Conservation (phyloP, 2,797 vertebrate genomes). For the Pangasius sanitwongsei region DNA sequence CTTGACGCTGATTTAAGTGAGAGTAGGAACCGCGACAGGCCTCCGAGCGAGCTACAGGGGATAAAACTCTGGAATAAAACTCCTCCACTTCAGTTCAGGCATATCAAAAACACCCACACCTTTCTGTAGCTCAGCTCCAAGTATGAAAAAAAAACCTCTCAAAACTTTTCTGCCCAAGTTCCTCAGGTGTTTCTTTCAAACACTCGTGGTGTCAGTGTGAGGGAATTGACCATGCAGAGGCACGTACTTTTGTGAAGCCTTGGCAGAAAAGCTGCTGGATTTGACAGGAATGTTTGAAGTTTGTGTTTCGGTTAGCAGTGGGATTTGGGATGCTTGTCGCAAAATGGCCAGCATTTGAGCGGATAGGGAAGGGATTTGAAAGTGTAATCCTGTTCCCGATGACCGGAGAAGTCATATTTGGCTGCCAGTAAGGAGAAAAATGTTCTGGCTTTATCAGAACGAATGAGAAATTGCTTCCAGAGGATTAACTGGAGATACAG, state of each 20-base stretch:
- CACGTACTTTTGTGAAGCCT: conserved; percentile 27
- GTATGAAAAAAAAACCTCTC: conserved; percentile 16
- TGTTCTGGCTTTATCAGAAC: conserved; percentile 15
- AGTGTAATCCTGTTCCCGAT: conserved; percentile 43
- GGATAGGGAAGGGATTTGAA: conserved; percentile 45
- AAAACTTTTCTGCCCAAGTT: conserved; percentile 33
- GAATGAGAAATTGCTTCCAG: neutral
- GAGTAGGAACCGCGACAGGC: conserved; percentile 11
- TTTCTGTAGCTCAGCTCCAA: conserved; percentile 8
- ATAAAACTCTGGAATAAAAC: conserved; percentile 26
- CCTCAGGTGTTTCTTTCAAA: conserved; percentile 34
- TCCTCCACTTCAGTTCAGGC: conserved; percentile 29
- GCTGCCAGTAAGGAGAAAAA: neutral
- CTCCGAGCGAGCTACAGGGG: conserved; percentile 27
- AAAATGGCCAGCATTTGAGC: conserved; percentile 37
- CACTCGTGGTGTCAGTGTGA: conserved; percentile 12
- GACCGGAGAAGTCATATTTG: conserved; percentile 24
- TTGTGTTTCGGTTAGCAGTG: conserved; percentile 28
- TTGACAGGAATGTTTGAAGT: conserved; percentile 55
- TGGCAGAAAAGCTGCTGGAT: conserved; percentile 40
- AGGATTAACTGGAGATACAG: neutral
- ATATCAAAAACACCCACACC: conserved; percentile 36
- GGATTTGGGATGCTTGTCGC: conserved; percentile 44
- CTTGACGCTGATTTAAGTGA: conserved; percentile 33
- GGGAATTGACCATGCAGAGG: conserved; percentile 32